These are phyloP conservation scores for Herpetotheres cachinnans DNA, from an alignment of 2,113 vertebrate species.

Conservation along the genomic window DNA sequence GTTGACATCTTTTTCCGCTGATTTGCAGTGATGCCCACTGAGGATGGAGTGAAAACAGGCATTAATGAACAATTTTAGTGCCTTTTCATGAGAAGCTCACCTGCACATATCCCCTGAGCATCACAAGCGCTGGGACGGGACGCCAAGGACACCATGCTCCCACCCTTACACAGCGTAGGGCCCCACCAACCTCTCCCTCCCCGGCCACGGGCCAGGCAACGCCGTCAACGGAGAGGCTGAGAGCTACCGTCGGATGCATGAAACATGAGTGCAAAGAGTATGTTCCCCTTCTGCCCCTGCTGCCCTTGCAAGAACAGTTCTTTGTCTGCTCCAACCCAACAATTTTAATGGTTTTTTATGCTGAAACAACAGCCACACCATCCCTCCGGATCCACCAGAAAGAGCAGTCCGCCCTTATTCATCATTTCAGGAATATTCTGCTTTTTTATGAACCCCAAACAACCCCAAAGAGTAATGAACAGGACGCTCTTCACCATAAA, in stretches of 20 bases:
- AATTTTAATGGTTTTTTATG: not conserved
- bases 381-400: not conserved
- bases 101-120: accelerated
- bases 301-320: not conserved
- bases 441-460: not conserved
- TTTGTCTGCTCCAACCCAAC: not conserved
- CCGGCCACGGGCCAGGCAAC: not conserved
- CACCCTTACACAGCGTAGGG: not conserved
- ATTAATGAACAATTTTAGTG: not conserved
- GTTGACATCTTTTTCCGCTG: not conserved
- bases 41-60: not conserved
- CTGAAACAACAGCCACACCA: not conserved
- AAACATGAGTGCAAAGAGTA: not conserved
- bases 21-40: not conserved
- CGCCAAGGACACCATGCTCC: not conserved
- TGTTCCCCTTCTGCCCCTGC: not conserved
- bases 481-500: not conserved
- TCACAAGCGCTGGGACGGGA: not conserved
- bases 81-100: not conserved
- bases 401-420: not conserved
- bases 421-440: not conserved
- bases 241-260: accelerated
- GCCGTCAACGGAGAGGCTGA: not conserved
- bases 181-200: not conserved
- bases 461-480: not conserved